phyloP scores from a whole-genome alignment of 2,797 vertebrate species.

The Tauraco hartlaubi region DNA sequence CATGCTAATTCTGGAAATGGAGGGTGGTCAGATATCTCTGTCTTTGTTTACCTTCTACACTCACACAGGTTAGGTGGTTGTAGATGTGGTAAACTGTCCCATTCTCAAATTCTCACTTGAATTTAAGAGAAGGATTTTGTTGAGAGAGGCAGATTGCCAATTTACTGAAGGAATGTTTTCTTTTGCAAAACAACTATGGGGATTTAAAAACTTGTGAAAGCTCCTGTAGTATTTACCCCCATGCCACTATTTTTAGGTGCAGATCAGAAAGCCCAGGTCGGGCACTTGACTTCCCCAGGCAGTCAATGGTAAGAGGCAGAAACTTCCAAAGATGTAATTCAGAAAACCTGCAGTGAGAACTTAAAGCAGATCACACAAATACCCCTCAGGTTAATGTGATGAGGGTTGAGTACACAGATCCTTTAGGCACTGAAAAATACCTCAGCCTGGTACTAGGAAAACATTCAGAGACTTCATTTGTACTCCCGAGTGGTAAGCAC shows the following conservation, averaged over 20 bases:
- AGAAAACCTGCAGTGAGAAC: not conserved
- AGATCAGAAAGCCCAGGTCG: not conserved
- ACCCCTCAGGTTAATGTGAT: not conserved
- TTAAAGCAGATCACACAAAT: not conserved
- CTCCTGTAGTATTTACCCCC: not conserved
- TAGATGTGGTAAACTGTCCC: not conserved
- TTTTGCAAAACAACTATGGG: not conserved
- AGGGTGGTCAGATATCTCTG: not conserved
- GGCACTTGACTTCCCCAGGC: not conserved
- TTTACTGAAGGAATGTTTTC: not conserved
- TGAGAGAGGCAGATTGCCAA: not conserved
- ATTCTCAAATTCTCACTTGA: not conserved
- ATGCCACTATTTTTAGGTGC: not conserved
- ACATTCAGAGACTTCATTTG: not conserved
- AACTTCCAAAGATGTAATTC: not conserved
- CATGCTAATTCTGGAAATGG: not conserved
- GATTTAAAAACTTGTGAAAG: not conserved
- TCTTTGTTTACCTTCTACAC: not conserved
- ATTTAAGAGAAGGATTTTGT: not conserved
- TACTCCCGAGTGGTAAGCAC: not conserved
- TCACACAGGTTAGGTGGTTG: not conserved
- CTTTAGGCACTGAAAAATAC: not conserved
- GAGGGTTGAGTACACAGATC: not conserved
- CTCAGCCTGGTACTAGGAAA: not conserved
- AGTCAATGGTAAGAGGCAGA: not conserved